Evolutionary conservation across 1,140 invertebrate species (phyloP).

Genomic region (Drosophila santomea): DNA sequence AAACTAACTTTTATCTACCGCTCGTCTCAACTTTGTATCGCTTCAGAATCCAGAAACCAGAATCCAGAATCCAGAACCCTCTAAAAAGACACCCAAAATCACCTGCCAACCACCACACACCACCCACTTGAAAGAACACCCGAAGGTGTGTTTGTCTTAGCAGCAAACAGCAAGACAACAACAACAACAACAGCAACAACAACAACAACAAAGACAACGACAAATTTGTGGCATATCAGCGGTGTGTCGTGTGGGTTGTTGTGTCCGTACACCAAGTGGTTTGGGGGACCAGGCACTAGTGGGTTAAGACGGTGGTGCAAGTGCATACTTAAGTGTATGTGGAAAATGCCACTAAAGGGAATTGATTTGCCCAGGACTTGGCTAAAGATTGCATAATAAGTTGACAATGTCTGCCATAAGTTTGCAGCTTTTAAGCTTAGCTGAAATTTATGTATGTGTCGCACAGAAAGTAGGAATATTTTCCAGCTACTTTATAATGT

Average conservation of each 20-base stretch:
- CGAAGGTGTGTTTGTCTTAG: constrained; percentile 78
- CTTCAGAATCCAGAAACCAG: background rate
- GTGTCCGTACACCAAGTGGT: constrained; percentile 21
- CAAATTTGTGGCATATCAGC: constrained; percentile 81
- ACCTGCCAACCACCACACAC: background rate
- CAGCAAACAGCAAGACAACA: constrained; percentile 28
- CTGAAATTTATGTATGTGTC: background rate
- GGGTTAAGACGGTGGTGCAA: constrained; percentile 34
- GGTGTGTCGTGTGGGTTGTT: constrained; percentile 75
- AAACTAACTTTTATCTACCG: constrained; percentile 79
- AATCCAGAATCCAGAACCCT: background rate
- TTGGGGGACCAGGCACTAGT: background rate
- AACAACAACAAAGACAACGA: constrained; percentile 67
- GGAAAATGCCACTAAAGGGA: constrained; percentile 75
- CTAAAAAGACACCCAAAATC: background rate
- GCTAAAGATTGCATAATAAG: constrained; percentile 26
- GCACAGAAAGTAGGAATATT: too few species aligned
- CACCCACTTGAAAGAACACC: constrained; percentile 48
- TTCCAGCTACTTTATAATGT: too few species aligned
- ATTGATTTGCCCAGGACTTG: constrained; percentile 68
- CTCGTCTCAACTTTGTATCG: constrained; percentile 44
- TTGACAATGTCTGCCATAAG: background rate
- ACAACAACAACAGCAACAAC: constrained; percentile 70
- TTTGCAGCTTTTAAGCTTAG: background rate
- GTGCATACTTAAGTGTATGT: constrained; percentile 34